Conservation (phyloP, 2,888 invertebrate genomes). For the Cylloceria caligata region DNA sequence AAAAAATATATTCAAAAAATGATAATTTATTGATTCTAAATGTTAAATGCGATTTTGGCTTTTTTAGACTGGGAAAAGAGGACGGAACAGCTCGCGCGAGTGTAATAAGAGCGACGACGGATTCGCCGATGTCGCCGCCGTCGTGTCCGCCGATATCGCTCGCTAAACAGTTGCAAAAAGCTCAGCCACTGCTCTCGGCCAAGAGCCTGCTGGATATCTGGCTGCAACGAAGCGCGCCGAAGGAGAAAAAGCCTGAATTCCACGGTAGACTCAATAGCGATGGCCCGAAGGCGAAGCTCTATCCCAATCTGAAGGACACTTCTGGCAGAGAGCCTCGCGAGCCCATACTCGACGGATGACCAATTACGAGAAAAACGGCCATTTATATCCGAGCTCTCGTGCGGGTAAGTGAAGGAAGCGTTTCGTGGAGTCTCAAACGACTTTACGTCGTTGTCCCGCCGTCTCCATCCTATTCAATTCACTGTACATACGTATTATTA, state of each 20-base stretch:
- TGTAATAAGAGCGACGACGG: conserved; percentile 91
- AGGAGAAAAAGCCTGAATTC: conserved; percentile 87
- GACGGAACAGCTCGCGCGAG: conserved; percentile 85
- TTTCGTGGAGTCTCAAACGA: conserved; percentile 2
- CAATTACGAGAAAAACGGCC: conserved; percentile 13
- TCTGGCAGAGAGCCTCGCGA: conserved; percentile 84
- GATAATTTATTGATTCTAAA: too few relatives aligned
- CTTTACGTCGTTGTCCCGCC: not conserved
- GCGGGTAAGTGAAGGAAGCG: conserved; percentile 40
- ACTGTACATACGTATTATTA: conserved; percentile 29
- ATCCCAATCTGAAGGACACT: conserved; percentile 89
- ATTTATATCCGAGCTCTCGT: conserved; percentile 83
- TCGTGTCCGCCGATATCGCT: conserved; percentile 82
- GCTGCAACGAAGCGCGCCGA: conserved; percentile 86
- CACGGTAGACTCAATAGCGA: conserved; percentile 86
- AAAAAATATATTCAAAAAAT: not conserved
- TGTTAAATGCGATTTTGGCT: too few relatives aligned
- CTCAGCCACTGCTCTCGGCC: conserved; percentile 81
- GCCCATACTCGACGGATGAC: conserved; percentile 80
- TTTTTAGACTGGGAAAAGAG: conserved; percentile 79
- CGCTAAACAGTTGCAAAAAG: conserved; percentile 80
- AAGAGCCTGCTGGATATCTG: conserved; percentile 89
- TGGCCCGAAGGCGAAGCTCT: conserved; percentile 89
- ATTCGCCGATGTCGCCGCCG: conserved; percentile 94
- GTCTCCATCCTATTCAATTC: conserved; percentile 13